These are phyloP conservation scores for Gambusia holbrooki DNA, from an alignment of 2,113 vertebrate species.

Conservation along the genomic window DNA sequence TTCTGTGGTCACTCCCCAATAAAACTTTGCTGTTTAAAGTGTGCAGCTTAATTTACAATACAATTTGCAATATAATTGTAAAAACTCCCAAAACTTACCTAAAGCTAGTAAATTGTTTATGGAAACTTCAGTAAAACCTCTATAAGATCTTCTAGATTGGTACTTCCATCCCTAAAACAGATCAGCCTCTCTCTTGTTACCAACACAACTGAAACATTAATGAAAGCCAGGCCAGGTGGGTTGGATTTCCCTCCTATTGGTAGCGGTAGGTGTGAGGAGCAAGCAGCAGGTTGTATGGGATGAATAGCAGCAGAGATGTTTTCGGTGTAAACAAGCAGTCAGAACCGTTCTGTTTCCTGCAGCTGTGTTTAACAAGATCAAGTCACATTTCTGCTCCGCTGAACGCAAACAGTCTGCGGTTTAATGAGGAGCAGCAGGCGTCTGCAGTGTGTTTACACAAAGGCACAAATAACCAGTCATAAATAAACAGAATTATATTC, in stretches of 20 bases:
- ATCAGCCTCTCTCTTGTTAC: neutral
- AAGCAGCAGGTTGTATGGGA: neutral
- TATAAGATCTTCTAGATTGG: neutral
- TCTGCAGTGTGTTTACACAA: neutral
- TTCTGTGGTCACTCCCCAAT: too few species aligned
- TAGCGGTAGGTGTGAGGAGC: neutral
- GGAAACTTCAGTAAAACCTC: too few species aligned
- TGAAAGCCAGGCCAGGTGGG: neutral
- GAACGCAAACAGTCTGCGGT: neutral
- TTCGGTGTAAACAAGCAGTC: slow-evolving; percentile 17
- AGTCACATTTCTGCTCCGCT: neutral
- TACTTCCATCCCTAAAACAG: neutral
- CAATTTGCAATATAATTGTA: too few species aligned
- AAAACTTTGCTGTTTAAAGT: too few species aligned
- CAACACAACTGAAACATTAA: neutral
- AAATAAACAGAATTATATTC: neutral
- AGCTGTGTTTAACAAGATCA: neutral
- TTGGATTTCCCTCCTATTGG: neutral
- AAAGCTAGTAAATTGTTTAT: too few species aligned
- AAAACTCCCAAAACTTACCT: too few species aligned
- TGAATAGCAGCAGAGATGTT: slow-evolving; percentile 30
- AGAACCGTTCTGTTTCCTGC: slow-evolving; percentile 23
- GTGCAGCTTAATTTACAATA: too few species aligned
- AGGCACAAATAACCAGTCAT: neutral
- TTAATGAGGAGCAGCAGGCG: neutral